These are phyloP conservation scores for Pseudomyrmex flavicornis DNA, from an alignment of 1,140 invertebrate species.

Conservation along the genomic window DNA sequence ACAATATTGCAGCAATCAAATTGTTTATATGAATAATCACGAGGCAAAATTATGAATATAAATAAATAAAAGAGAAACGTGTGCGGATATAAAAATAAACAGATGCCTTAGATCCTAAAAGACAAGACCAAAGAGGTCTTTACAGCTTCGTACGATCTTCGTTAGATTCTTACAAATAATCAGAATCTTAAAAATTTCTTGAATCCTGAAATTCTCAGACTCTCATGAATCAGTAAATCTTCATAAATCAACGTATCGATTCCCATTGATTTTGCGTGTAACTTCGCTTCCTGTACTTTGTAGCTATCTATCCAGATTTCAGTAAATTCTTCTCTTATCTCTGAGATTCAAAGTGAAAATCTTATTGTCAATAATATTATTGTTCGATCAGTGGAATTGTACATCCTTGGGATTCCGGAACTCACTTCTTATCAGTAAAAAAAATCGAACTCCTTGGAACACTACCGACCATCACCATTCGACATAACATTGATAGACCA, in stretches of 20 bases:
- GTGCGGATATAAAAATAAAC: too few relatives aligned
- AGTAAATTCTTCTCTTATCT: background rate
- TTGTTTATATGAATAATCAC: too few relatives aligned
- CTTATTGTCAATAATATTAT: background rate
- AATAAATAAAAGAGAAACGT: too few relatives aligned
- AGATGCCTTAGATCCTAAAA: too few relatives aligned
- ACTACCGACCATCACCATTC: slow-evolving; percentile 9
- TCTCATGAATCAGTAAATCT: background rate
- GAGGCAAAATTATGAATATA: too few relatives aligned
- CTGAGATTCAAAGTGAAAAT: background rate
- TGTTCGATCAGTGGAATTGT: background rate
- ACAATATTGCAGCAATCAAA: background rate
- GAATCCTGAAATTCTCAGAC: background rate
- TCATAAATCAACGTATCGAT: background rate
- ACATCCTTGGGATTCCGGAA: background rate
- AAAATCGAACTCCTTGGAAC: background rate
- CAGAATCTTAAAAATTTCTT: background rate
- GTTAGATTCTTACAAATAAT: too few relatives aligned
- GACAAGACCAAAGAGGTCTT: too few relatives aligned
- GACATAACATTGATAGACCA: slow-evolving; percentile 4
- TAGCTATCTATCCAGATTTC: background rate
- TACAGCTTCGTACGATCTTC: too few relatives aligned
- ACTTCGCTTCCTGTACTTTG: background rate
- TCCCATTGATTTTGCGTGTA: background rate
- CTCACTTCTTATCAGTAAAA: slow-evolving; percentile 4